Evolutionary conservation across 2,797 vertebrate genomes (phyloP), one percentile per base, ranked within the genome.

Genomic region (Pelodytes ibericus): DNA sequence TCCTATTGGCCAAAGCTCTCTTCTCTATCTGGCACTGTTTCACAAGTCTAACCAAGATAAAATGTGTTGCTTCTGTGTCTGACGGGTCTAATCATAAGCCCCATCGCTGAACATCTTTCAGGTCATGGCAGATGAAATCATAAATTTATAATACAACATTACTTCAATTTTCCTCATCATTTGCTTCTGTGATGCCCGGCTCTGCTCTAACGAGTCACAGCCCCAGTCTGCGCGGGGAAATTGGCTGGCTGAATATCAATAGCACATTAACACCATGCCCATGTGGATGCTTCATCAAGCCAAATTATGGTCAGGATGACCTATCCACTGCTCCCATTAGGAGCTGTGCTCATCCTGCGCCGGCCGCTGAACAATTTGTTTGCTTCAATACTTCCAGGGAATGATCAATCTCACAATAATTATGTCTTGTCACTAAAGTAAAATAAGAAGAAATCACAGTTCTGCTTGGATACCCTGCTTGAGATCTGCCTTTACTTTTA

Each of bases 91-190:
- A 87, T 90, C 91, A 87, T 86, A 85, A 81, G 70, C 81, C 89
- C 88, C 82, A 89, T 92, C 81, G 62, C 93, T 84, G 90, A 87
- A 85, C 83, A 79, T 91, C 90, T 93, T 91, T 90, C 85, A 91
- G 94, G 94, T 91, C 92, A 93, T 79, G 92, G 85, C 86, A 88
- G 91, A 92, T 89, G 89, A 92, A 95, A 95, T 94, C 94, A 95
- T 95, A 95, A 95, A 96, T 95, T 94, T 94, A 94, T 96, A 96
- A 96, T 96, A 95, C 94, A 94, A 95, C 95, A 97, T 98, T 95
- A 96, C 95, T 95, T 94, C 95, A 95, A 97, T 98, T 96, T 97
- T 98, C 95, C 95, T 95, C 94, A 95, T 97, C 95, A 97, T 98
- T 97, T 96, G 90, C 92, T 87, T 91, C 93, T 90, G 93, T 94